Base-by-base conservation (phyloP, 2,888 invertebrate species). In the Pandemis cinnamomeana region DNA sequence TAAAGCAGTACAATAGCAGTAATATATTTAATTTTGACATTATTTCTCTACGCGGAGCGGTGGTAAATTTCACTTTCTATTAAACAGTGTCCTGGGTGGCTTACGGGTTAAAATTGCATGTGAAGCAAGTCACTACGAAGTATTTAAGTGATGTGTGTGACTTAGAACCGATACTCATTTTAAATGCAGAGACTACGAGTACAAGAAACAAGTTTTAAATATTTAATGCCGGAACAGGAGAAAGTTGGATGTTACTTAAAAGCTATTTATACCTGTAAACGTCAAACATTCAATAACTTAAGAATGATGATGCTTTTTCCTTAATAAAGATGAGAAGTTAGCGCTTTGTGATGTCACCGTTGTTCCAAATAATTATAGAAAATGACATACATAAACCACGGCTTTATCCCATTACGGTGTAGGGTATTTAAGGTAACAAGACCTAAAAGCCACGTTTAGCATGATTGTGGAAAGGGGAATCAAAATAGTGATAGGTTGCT, bases 181-280 rank as follows among this genome's bases (percentile, higher is more conserved):
- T 85, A 87, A 83, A 82, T 84, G 82, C 83, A 84, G 87, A 81
- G 84, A 86, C 87, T 88, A 81, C 86, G 88, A 85, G 79, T 82
- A 82, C 79, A 75, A 85, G 87, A 88, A 92, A 92, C 94, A 90
- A 92, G 93, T 92, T 93, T 92, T 87, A 91, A 91, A 94, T 93
- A 90, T 92, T 87, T 93, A 69, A 92, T 91, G 89, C 78, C 85
- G 77, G 80, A 79, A 77, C 84, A 78, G 86, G 93, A 88, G 93
- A 94, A 94, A 93, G 94, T 74, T 67, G 42, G 46, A 53, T 67
- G 67, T 75, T 63, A 62, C 67, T 67, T 60, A 55, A 48, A 66
- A n/a, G 61, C 20, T 67, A 66, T 69, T 13, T 60, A 75, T 67
- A 42, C 51, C 27, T 44, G 58, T 20, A n/a, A 55, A 67, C 55